Percentiles rank a stretch among this genome's conserved stretches.
Evolutionary conservation across 1,140 invertebrate species (phyloP).

Genomic region (Colletes gigas): DNA sequence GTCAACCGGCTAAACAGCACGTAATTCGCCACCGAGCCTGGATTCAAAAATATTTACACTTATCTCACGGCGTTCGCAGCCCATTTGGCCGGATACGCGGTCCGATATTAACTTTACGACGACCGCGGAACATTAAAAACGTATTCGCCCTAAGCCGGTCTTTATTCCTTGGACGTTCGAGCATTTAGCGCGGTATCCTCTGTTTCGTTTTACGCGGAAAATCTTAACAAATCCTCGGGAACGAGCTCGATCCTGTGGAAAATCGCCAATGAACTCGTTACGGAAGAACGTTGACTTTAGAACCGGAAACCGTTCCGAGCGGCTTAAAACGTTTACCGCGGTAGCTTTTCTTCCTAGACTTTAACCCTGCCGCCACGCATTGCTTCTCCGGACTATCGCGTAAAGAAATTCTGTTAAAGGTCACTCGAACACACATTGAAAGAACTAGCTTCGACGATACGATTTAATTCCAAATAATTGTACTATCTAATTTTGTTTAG

Average conservation of each 20-base stretch:
- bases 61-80: too few species aligned
- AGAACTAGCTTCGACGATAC: too few species aligned
- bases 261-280: constrained; percentile 41
- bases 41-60: constrained; percentile 4
- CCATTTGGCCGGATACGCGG: neutral
- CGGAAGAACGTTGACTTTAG: constrained; percentile 34
- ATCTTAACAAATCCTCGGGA: neutral
- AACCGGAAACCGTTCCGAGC: constrained; percentile 13
- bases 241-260: constrained; percentile 38
- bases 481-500: too few species aligned
- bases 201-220: neutral
- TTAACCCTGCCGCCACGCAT: too few species aligned
- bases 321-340: neutral
- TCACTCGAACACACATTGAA: too few species aligned
- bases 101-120: neutral
- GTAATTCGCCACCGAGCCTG: constrained; percentile 9
- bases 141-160: neutral
- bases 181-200: neutral
- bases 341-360: too few species aligned
- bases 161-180: neutral
- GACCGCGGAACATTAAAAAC: neutral
- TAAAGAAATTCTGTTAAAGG: too few species aligned
- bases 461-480: too few species aligned
- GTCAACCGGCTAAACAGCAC: constrained; percentile 18
- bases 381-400: too few species aligned